Base-by-base conservation (phyloP, 1,140 invertebrate species). In the Bombyx mori region DNA sequence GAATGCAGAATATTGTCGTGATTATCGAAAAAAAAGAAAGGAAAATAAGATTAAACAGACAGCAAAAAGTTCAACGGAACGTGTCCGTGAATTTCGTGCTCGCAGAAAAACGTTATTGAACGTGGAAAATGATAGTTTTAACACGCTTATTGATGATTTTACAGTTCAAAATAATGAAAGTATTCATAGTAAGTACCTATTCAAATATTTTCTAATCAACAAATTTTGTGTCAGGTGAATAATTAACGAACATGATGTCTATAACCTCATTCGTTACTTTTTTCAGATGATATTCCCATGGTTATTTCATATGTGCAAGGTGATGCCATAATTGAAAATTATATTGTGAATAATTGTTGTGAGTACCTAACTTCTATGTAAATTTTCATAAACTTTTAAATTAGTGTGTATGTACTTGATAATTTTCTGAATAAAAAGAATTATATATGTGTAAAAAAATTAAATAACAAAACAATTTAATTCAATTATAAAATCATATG, bases 1-100 rank as follows among this genome's bases (percentile, higher is more conserved):
- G 10, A 45, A 45, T 45, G 44, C 44, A 45, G 44, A 45, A 45
- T 45, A 45, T 45, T 45, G 44, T 45, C 44, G 44, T 45, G 44
- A 45, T 45, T 45, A 45, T 45, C 44, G 44, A 10, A 45, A 45
- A 7, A 45, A 45, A 45, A 45, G 44, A 45, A 45, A 45, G 10
- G 7, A 45, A 45, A 45, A 45, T 10, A 45, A 45, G 44, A 10
- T 10, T 45, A 45, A 45, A 10, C 7, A 45, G 44, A 7, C 44
- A 7, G 7, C 44, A 45, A 45, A 7, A 45, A 45, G 10, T 45
- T 45, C 44, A 45, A 45, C 44, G 10, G 44, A 45, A 45, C 44
- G 44, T 45, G 44, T 45, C 10, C 44, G 44, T 45, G 44, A 7
- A 10, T 45, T 45, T 45, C 44, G 44, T 45, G 44, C 44, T 7